These are phyloP conservation scores for Sparus aurata DNA, from an alignment of 2,797 vertebrate genomes.

Conservation along the genomic window DNA sequence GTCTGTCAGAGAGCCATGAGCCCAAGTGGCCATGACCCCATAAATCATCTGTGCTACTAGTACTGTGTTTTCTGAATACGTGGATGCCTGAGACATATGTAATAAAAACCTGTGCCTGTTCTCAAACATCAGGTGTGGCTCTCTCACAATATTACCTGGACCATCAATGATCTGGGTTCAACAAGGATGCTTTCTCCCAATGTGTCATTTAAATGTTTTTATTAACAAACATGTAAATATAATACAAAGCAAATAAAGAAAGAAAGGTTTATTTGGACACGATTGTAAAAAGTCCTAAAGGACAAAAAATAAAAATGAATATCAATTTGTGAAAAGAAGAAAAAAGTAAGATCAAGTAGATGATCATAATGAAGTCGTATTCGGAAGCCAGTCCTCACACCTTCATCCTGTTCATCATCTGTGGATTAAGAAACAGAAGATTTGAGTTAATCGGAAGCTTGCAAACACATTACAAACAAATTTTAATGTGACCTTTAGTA, in stretches of 20 bases:
- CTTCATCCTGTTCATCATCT: conserved; percentile 81
- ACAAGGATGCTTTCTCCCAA: not conserved
- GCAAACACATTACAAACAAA: not conserved
- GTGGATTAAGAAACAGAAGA: conserved; percentile 15
- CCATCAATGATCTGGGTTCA: not conserved
- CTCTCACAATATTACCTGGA: not conserved
- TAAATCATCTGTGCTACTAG: no score
- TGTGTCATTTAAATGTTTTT: conserved; percentile 31
- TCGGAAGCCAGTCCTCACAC: conserved; percentile 61
- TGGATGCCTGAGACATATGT: not conserved
- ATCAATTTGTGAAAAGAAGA: not conserved
- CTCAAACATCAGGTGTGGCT: not conserved
- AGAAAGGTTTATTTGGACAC: not conserved
- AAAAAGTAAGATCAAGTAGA: not conserved
- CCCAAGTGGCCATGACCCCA: not conserved
- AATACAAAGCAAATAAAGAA: conserved; percentile 38
- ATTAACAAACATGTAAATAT: conserved; percentile 65
- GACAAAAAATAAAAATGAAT: not conserved
- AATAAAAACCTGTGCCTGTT: not conserved
- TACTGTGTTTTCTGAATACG: not conserved
- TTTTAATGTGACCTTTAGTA: not conserved
- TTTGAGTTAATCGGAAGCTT: not conserved
- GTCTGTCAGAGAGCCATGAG: not conserved
- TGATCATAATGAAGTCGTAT: no score
- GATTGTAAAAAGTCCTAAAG: conserved; percentile 6